Evolutionary conservation across 2,888 invertebrate genomes (phyloP), one percentile per base, ranked within the genome.

Genomic region (Andrena fulva): DNA sequence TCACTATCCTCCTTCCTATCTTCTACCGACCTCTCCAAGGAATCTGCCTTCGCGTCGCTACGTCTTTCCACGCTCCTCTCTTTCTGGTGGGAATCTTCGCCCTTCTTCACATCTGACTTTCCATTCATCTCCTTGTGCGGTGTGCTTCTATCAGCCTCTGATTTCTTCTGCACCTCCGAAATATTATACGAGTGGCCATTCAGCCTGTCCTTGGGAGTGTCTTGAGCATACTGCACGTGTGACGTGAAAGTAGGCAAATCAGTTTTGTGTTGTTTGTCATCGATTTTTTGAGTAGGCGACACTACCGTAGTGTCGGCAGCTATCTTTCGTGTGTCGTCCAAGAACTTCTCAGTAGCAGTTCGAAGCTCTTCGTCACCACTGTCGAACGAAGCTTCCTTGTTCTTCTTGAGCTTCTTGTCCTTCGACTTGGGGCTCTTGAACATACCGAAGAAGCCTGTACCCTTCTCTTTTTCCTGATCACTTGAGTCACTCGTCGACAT

Each of bases 401-500:
- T 87, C 31, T 90, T 87, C 72, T 87, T 89, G 59, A 88, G 78
- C 10, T 92, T 92, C 66, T 90, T 91, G 0, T 93, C 92, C 48
- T 87, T 91, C 12, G 89, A 85, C 59, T 91, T 93, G 0, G 93
- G 93, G 68, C 92, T 93, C 71, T 89, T 93, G 66, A 93, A 93
- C 2, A 92, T 92, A 4, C 92, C 92, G 50, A 93, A 92, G 81
- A 93, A 91, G 8, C 91, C 87, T 8, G 88, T 80, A 3, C 89
- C 69, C 87, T 86, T 89, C 1, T 90, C 89, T n/a, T 89, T 90
- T 2, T 76, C 66, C 2, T 86, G 82, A 60, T 89, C 89, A 91
- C 12, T 54, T 2, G 52, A 16, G 2, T 77, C 81, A 2, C 59
- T 48, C 5, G 52, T 12, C 7, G 7, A 2, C 0, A 31, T 16